Conservation (phyloP, 2,113 vertebrate genomes). For the Archilochus colubris region DNA sequence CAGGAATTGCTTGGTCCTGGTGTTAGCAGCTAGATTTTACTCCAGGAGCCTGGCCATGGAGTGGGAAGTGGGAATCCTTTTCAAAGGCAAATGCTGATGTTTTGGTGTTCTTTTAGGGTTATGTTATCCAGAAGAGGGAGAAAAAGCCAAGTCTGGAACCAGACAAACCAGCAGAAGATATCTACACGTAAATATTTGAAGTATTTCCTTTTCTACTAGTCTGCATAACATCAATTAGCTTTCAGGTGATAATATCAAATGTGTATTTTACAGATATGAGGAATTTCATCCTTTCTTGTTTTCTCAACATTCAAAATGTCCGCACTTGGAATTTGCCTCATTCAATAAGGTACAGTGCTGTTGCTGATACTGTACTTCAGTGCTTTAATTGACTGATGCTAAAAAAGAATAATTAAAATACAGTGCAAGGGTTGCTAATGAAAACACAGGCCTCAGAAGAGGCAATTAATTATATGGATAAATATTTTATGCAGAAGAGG, state of each 20-base stretch:
- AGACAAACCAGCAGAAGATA: slow-evolving; percentile 86
- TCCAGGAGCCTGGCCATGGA: no score
- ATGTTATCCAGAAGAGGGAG: slow-evolving; percentile 94
- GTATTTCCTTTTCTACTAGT: not conserved
- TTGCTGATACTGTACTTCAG: slow-evolving; percentile 43
- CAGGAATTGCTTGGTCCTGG: not conserved
- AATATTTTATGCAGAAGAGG: not conserved
- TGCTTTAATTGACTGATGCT: slow-evolving; percentile 27
- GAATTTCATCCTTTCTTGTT: slow-evolving; percentile 99
- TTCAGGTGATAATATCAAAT: slow-evolving; percentile 60
- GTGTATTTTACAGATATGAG: slow-evolving; percentile 87
- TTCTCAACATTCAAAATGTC: slow-evolving; percentile 86
- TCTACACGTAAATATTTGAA: slow-evolving; percentile 88
- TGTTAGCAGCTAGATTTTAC: not conserved
- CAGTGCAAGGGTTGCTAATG: not conserved
- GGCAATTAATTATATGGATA: not conserved
- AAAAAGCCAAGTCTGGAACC: slow-evolving; percentile 88
- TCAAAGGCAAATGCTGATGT: not conserved
- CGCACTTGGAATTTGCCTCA: slow-evolving; percentile 90
- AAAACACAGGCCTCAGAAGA: not conserved
- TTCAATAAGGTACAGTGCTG: slow-evolving; percentile 91
- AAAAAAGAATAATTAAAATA: not conserved
- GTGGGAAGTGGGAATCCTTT: not conserved
- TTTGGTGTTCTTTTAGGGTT: slow-evolving; percentile 79
- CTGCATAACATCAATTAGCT: not conserved